Conservation (phyloP, 2,113 vertebrate genomes). For the Apodemus sylvaticus region DNA sequence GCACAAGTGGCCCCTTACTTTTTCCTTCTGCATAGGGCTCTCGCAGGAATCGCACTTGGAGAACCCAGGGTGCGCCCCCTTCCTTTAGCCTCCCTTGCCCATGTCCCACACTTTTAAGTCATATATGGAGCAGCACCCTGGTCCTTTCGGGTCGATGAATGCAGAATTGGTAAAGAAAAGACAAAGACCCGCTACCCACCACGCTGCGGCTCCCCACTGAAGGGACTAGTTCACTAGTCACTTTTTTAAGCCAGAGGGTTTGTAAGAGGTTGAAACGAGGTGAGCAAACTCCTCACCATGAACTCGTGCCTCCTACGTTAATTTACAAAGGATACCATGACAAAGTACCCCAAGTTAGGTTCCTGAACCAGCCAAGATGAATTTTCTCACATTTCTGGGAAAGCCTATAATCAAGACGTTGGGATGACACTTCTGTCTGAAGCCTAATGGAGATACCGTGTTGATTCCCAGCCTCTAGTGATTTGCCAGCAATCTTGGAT, state of each 20-base stretch:
- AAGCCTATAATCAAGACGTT: background rate
- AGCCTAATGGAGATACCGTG: background rate
- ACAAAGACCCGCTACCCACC: background rate
- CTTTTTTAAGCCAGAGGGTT: background rate
- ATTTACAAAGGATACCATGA: background rate
- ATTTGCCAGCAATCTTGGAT: background rate
- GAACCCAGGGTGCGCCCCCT: background rate
- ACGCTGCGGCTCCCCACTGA: background rate
- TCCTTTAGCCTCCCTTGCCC: background rate
- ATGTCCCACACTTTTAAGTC: background rate
- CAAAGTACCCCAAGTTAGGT: background rate
- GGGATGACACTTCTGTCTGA: background rate
- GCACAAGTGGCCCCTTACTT: background rate
- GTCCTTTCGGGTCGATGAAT: background rate
- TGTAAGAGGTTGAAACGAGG: background rate
- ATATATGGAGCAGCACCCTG: background rate
- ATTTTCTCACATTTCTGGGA: background rate
- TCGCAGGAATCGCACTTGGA: background rate
- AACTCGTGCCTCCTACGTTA: fast-evolving
- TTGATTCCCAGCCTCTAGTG: background rate
- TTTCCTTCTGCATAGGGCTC: background rate
- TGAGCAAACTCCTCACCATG: background rate
- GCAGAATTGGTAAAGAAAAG: background rate
- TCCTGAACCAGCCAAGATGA: background rate
- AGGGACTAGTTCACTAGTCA: background rate